A percentile compares a stretch with the other conserved stretches of the same genome.
These are phyloP conservation scores for Zoanthus gigantus DNA, from an alignment of 92 coral and sea anemone genomes.

Conservation along the genomic window DNA sequence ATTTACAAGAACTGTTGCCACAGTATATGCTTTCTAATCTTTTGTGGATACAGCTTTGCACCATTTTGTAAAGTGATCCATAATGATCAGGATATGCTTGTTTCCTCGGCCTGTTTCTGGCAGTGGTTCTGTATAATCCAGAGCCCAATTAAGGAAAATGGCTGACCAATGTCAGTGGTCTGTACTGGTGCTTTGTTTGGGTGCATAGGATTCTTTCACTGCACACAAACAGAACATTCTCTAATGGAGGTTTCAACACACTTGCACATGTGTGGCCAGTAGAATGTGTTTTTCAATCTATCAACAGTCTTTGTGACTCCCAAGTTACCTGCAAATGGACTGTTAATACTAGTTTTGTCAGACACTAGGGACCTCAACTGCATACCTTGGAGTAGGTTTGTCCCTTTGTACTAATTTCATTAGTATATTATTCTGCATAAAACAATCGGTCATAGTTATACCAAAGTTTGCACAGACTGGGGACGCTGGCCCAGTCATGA, in stretches of 20 bases:
- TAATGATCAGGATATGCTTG: constrained; percentile 46
- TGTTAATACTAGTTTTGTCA: not conserved
- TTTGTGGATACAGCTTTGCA: constrained; percentile 51
- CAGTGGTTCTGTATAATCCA: constrained; percentile 66
- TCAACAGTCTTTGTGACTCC: constrained; percentile 11
- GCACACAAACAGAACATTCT: constrained; percentile 33
- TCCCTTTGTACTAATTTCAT: not conserved
- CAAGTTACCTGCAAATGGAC: not conserved
- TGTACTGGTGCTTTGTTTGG: constrained; percentile 57
- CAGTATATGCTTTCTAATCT: constrained; percentile 17
- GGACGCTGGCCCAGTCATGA: constrained; percentile 20
- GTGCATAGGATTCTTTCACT: constrained; percentile 19
- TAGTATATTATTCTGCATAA: not conserved
- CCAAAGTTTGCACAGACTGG: constrained; percentile 25
- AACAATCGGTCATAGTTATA: constrained; percentile 7
- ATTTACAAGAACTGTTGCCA: constrained; percentile 14
- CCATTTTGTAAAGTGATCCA: constrained; percentile 63
- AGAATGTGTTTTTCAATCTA: constrained; percentile 38
- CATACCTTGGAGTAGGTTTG: constrained; percentile 22
- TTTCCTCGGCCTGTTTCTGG: constrained; percentile 52
- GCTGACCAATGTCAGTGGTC: constrained; percentile 56
- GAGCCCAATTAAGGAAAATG: constrained; percentile 64
- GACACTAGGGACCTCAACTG: constrained; percentile 24
- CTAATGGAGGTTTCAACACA: constrained; percentile 30
- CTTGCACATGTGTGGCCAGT: constrained; percentile 52